Evolutionary conservation across 2,113 vertebrate species (phyloP), one percentile per base, ranked within the genome.

Genomic region (Salvator merianae): DNA sequence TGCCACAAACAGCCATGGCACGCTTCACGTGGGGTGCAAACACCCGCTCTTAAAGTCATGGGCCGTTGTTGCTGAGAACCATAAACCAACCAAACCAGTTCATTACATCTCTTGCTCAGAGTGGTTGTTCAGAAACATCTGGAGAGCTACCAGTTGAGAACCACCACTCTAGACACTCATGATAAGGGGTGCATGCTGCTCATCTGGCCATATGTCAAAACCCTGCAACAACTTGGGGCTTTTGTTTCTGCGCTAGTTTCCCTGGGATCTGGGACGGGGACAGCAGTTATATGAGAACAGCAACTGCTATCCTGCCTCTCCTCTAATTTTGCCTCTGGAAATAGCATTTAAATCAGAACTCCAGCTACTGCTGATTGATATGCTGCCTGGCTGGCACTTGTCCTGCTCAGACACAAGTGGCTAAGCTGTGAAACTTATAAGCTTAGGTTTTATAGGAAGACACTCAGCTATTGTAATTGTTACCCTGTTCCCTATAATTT

Each of bases 401-500:
- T 10, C 32, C 84, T 8, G 22, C 80, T 2, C 74, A 82, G 81
- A 73, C 55, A 59, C 18, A 43, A 75, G 55, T 5, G 74, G 50
- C 47, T 2, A 0, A 68, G 88, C 24, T 83, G 16, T 9, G 83
- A 32, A 84, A 53, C 43, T 32, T 80, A 22, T 43, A 62, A 75
- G 53, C 68, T 77, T 63, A 12, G 13, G 7, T 71, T 75, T 77
- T 85, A 72, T 53, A 79, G 73, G 38, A 50, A 71, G 55, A 40
- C 40, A 28, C 26, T 77, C 68, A 36, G 30, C 81, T 83, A 32
- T 16, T 53, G 20, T 81, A 77, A 88, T 81, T 73, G 74, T 50
- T 81, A 73, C 10, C 0, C 68, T 4, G 2, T 65, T 55, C 73
- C 79, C 55, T 85, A 20, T 82, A 85, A 85, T 85, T 85, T 82